phyloP scores from a whole-genome alignment of 1,140 invertebrate genomes.

The Plodia interpunctella region DNA sequence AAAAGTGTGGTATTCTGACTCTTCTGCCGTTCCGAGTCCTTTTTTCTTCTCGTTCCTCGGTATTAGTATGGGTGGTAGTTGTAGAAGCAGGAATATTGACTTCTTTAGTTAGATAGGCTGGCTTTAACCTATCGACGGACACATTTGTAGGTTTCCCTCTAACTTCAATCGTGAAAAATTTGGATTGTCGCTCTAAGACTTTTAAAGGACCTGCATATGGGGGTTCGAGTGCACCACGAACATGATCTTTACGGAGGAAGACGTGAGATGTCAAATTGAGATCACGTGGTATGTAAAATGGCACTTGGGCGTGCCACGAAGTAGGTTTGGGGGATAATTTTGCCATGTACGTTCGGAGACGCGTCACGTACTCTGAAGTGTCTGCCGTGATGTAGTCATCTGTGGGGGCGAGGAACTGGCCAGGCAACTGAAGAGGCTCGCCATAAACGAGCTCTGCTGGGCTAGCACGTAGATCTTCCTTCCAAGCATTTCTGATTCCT shows the following conservation, averaged over 20 bases:
- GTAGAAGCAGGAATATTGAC: neutral
- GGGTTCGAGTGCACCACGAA: no score
- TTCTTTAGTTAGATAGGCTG: constrained; percentile 32
- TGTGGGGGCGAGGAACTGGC: no score
- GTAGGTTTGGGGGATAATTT: no score
- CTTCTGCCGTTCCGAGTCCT: constrained; percentile 20
- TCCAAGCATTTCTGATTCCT: constrained; percentile 37
- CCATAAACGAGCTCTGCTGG: constrained; percentile 40
- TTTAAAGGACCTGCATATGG: no score
- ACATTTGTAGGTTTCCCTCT: neutral
- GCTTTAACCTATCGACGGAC: constrained; percentile 50
- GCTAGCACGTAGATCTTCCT: constrained; percentile 47
- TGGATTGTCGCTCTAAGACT: no score
- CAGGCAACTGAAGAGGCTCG: constrained; percentile 33
- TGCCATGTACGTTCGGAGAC: no score
- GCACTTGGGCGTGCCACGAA: no score
- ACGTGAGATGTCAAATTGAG: no score
- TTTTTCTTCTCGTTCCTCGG: constrained; percentile 1
- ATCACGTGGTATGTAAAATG: no score
- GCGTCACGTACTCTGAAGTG: no score
- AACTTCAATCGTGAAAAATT: constrained; percentile 3
- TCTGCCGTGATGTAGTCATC: no score
- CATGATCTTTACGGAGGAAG: no score
- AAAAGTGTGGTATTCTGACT: constrained; percentile 22
- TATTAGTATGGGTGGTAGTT: neutral